Evolutionary conservation across 2,888 invertebrate species (phyloP).

Genomic region (Latrodectus hesperus): DNA sequence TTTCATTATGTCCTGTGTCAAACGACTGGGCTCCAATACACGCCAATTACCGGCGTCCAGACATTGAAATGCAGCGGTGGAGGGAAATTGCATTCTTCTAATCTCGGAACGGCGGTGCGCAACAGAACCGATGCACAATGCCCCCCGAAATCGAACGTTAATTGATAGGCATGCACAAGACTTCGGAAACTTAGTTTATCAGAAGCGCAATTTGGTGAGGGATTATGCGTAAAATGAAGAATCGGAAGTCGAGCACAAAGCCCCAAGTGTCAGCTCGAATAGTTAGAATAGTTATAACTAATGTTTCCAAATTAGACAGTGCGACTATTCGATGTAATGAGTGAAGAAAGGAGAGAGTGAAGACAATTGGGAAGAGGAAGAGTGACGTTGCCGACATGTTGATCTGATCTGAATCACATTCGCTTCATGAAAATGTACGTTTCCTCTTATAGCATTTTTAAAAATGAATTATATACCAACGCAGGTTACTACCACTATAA

Average conservation of each 20-base stretch:
- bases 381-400: too few species aligned
- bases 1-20: slow-evolving; percentile 30
- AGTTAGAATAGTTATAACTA: too few species aligned
- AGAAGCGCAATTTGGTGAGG: not conserved
- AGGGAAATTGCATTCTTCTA: slow-evolving; percentile 58
- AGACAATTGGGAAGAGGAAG: too few species aligned
- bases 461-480: too few species aligned
- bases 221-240: not conserved
- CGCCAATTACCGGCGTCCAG: slow-evolving; percentile 42
- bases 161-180: slow-evolving; percentile 1
- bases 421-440: too few species aligned
- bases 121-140: slow-evolving; percentile 22
- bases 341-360: too few species aligned
- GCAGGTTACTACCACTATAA: too few species aligned
- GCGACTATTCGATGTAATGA: too few species aligned
- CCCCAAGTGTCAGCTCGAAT: too few species aligned
- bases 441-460: too few species aligned
- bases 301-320: too few species aligned
- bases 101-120: slow-evolving; percentile 10
- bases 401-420: too few species aligned
- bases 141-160: not conserved
- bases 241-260: not conserved
- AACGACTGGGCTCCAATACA: slow-evolving; percentile 31
- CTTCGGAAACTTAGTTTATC: not conserved
- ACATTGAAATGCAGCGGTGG: slow-evolving; percentile 17